These are phyloP conservation scores for Tribolium freemani DNA, from an alignment of 2,888 invertebrate genomes.

Conservation along the genomic window DNA sequence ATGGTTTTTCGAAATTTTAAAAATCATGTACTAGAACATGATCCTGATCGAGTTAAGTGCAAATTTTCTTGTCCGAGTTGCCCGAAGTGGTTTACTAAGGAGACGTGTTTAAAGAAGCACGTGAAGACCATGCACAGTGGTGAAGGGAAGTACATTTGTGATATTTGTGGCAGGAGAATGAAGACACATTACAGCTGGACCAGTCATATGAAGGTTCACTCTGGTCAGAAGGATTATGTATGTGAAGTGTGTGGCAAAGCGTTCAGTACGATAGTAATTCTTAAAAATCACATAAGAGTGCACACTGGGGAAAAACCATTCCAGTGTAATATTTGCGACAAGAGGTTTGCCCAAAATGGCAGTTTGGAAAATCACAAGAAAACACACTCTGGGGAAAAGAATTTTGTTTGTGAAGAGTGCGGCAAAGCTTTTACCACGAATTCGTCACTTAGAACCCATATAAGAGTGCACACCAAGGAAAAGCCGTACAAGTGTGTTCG, in stretches of 20 bases:
- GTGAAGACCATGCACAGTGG: slow-evolving; percentile 22
- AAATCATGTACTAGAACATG: not conserved
- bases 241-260: slow-evolving; percentile 36
- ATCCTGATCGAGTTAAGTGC: not conserved
- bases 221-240: slow-evolving; percentile 15
- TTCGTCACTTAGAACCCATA: no score
- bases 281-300: slow-evolving; percentile 4
- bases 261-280: not conserved
- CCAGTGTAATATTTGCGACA: slow-evolving; percentile 42
- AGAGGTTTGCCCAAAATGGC: slow-evolving; percentile 52
- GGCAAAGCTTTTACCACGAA: slow-evolving; percentile 64
- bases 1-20: not conserved
- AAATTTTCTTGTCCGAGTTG: not conserved
- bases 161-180: slow-evolving; percentile 47
- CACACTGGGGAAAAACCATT: slow-evolving; percentile 46
- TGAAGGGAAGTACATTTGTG: slow-evolving; percentile 45
- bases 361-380: slow-evolving; percentile 58
- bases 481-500: slow-evolving; percentile 67
- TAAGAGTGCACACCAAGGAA: slow-evolving; percentile 65
- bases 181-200: not conserved
- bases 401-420: slow-evolving; percentile 66
- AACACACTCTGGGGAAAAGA: slow-evolving; percentile 51
- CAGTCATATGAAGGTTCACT: slow-evolving; percentile 28
- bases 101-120: slow-evolving; percentile 16
- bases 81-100: not conserved